Percentiles rank a stretch among this genome's conserved stretches.
Conservation (phyloP, 2,888 invertebrate species). For the Nesidiocoris tenuis region DNA sequence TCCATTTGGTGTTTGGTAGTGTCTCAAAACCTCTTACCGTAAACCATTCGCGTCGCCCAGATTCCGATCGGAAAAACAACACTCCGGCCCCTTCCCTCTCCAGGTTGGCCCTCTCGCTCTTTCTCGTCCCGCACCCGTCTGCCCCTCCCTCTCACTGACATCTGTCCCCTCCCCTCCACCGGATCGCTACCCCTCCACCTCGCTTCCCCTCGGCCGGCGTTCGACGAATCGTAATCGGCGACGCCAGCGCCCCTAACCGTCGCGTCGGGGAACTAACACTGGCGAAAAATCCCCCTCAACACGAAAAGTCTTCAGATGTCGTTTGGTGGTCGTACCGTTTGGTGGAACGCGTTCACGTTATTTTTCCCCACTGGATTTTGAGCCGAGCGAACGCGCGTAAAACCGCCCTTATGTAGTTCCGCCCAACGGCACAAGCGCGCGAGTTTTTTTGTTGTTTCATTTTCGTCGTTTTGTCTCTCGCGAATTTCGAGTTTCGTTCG, state of each 20-base stretch:
- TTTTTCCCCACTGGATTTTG: neutral
- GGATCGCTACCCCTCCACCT: neutral
- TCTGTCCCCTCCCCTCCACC: slow-evolving; percentile 27
- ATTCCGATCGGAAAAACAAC: neutral
- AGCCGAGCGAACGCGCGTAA: slow-evolving; percentile 7
- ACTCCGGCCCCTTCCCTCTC: slow-evolving; percentile 16
- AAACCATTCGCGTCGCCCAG: neutral
- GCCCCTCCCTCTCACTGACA: slow-evolving; percentile 13
- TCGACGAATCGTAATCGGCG: slow-evolving; percentile 8
- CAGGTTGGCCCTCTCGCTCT: slow-evolving; percentile 5
- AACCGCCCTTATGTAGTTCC: slow-evolving; percentile 21
- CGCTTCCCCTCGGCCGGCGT: neutral
- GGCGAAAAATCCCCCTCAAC: slow-evolving; percentile 47
- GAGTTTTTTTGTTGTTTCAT: neutral
- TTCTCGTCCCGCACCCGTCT: neutral
- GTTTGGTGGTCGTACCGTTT: slow-evolving; percentile 45
- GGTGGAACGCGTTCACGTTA: slow-evolving; percentile 9
- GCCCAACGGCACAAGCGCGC: neutral
- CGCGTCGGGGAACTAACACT: slow-evolving; percentile 37
- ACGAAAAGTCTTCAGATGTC: slow-evolving; percentile 48
- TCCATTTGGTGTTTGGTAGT: no score
- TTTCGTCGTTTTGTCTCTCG: no score
- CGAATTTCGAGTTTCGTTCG: neutral
- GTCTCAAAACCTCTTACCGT: no score
- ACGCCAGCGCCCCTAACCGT: slow-evolving; percentile 40